Evolutionary conservation across 2,797 vertebrate genomes (phyloP).

Genomic region (Heterohyrax brucei): DNA sequence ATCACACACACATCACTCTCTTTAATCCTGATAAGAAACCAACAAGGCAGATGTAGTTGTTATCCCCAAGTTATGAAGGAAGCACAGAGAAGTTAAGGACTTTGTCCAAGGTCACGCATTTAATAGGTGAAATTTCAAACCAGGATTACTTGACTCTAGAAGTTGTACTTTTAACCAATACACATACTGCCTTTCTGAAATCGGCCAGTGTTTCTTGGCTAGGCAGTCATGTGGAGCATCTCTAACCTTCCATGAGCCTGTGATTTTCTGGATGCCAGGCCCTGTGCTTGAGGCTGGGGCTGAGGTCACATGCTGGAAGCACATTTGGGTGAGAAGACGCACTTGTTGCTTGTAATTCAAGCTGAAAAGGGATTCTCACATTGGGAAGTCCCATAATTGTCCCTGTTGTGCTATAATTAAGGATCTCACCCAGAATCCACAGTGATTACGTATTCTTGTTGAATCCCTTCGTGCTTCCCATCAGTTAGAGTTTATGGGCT

Average conservation of each 20-base stretch:
- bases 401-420: background rate
- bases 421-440: background rate
- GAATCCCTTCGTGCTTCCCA: background rate
- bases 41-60: background rate
- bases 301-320: background rate
- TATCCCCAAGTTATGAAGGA: no score
- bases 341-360: conserved; percentile 54
- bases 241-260: background rate
- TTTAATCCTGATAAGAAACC: background rate
- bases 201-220: conserved; percentile 3
- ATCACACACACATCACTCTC: background rate
- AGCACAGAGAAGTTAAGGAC: no score
- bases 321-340: background rate
- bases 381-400: background rate
- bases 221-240: background rate
- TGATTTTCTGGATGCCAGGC: conserved; percentile 21
- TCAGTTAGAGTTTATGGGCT: background rate
- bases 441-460: conserved; percentile 19
- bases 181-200: background rate
- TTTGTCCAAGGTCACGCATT: no score
- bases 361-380: background rate
- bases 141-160: conserved; percentile 27
- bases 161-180: conserved; percentile 21
- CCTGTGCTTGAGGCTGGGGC: background rate
- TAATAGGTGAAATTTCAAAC: no score